These are phyloP conservation scores for Mercenaria mercenaria DNA, from an alignment of 1,140 invertebrate species.

Conservation along the genomic window DNA sequence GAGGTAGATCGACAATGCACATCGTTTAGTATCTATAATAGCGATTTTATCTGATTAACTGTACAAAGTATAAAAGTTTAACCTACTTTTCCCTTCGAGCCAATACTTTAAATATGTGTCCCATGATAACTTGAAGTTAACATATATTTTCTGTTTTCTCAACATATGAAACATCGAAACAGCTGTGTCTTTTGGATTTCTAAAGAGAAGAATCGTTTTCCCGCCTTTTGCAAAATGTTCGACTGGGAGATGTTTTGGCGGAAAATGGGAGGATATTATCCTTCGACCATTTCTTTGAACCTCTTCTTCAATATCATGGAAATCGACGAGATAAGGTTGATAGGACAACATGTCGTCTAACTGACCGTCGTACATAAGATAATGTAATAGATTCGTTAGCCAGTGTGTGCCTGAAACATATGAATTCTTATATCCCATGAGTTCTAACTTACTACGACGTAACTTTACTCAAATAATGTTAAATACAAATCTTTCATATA, in stretches of 20 bases:
- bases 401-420: background rate
- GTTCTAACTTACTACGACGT: too few species aligned
- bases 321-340: background rate
- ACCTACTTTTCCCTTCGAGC: background rate
- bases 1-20: too few species aligned
- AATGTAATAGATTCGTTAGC: background rate
- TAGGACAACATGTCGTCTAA: background rate
- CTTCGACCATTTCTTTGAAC: background rate
- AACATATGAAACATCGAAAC: background rate
- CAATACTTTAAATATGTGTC: background rate
- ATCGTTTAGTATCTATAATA: too few species aligned
- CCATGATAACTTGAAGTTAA: background rate
- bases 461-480: too few species aligned
- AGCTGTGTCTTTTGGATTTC: conserved; percentile 11
- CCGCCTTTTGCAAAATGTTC: background rate
- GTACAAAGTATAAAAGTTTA: too few species aligned
- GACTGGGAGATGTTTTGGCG: background rate
- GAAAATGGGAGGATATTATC: background rate
- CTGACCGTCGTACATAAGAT: background rate
- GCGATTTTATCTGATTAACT: too few species aligned
- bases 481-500: too few species aligned
- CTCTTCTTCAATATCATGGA: background rate
- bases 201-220: background rate
- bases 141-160: background rate
- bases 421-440: too few species aligned